Conservation (phyloP, 2,113 vertebrate genomes). For the Loxodonta africana region DNA sequence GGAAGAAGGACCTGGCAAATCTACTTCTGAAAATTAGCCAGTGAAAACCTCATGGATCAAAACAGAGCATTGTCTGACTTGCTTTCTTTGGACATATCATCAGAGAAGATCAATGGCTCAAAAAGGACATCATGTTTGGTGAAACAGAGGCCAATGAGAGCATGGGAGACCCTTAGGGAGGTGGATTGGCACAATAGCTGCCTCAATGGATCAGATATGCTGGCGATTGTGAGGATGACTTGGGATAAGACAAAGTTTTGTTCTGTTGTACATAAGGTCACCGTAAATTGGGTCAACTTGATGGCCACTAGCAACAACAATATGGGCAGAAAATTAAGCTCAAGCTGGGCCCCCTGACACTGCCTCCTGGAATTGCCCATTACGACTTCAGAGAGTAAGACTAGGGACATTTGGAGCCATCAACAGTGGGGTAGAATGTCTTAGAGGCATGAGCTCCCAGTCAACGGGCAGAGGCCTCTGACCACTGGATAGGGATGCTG, state of each 20-base stretch:
- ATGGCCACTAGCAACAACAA: background rate
- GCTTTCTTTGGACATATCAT: background rate
- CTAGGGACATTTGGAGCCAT: background rate
- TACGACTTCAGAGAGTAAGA: background rate
- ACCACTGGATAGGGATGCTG: background rate
- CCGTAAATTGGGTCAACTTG: background rate
- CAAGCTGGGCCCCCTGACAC: background rate
- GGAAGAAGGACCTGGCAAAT: background rate
- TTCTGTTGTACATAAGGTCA: background rate
- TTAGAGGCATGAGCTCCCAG: background rate
- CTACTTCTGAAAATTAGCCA: background rate
- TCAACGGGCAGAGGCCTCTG: background rate
- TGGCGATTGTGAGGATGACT: background rate
- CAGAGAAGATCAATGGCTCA: background rate
- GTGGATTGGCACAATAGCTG: background rate
- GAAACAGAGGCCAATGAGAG: background rate
- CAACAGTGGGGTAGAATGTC: fast-evolving
- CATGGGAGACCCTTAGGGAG: background rate
- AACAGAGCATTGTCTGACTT: background rate
- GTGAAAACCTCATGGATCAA: background rate
- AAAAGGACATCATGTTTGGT: background rate
- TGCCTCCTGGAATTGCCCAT: background rate
- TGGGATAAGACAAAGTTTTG: background rate
- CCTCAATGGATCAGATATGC: background rate
- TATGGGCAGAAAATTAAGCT: background rate